These are phyloP conservation scores for Drosophila simulans DNA, from an alignment of 1,140 invertebrate genomes.

Conservation along the genomic window DNA sequence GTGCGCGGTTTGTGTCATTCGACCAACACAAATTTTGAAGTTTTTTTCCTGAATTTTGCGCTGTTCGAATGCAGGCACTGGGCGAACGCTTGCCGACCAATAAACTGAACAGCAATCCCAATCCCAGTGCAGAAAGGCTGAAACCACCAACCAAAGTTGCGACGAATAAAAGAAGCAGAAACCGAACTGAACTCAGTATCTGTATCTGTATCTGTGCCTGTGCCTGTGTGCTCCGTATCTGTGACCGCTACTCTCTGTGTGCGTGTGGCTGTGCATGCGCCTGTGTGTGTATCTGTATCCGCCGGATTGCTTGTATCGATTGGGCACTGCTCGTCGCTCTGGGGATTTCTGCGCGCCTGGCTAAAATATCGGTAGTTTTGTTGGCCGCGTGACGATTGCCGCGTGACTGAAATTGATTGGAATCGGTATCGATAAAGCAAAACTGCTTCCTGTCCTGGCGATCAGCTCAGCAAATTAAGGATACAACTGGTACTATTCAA, in stretches of 20 bases:
- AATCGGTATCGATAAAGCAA: constrained; percentile 66
- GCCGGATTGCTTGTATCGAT: constrained; percentile 63
- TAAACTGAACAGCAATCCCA: constrained; percentile 62
- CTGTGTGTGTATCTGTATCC: constrained; percentile 27
- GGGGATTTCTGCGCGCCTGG: constrained; percentile 25
- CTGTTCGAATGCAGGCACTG: constrained; percentile 51
- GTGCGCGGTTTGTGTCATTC: constrained; percentile 78
- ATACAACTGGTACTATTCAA: too few species aligned
- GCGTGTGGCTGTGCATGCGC: constrained; percentile 2
- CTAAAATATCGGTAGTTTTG: constrained; percentile 84
- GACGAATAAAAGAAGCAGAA: constrained; percentile 74
- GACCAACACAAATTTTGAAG: constrained; percentile 84
- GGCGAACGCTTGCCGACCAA: constrained; percentile 79
- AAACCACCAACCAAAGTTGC: constrained; percentile 72
- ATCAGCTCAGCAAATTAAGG: neutral
- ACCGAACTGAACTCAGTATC: constrained; percentile 35
- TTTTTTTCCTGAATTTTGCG: constrained; percentile 44
- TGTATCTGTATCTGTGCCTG: neutral
- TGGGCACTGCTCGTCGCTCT: constrained; percentile 33
- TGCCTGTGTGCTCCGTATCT: constrained; percentile 4
- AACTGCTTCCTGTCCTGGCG: neutral
- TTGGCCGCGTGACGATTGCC: constrained; percentile 76
- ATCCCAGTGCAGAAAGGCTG: constrained; percentile 5
- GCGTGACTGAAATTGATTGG: constrained; percentile 66
- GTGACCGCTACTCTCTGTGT: constrained; percentile 11